These are phyloP conservation scores for Myrmecophaga tridactyla DNA, from an alignment of 2,113 vertebrate genomes.

Conservation along the genomic window DNA sequence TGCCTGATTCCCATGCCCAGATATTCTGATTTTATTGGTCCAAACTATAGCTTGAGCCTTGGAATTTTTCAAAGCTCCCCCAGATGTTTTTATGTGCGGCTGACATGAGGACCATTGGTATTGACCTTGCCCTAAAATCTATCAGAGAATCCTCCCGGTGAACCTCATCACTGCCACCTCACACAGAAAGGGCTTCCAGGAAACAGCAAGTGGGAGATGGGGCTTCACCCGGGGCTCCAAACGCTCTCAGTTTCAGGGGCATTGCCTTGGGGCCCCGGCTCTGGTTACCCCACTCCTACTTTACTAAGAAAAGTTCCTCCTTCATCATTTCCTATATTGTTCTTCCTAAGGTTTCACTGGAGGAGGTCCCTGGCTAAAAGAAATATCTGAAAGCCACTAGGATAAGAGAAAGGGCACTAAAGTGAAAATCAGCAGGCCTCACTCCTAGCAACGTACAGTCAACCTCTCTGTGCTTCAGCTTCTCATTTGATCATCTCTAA, in stretches of 20 bases:
- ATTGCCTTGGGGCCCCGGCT: not conserved
- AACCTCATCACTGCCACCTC: not conserved
- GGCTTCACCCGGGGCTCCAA: not conserved
- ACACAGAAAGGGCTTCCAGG: not conserved
- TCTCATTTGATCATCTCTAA: not conserved
- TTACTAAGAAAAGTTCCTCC: not conserved
- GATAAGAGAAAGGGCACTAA: not conserved
- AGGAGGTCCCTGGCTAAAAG: slow-evolving; percentile 10
- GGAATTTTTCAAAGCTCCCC: not conserved
- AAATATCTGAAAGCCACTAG: slow-evolving; percentile 37
- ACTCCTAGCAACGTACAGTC: not conserved
- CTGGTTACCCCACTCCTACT: not conserved
- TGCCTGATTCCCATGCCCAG: not conserved
- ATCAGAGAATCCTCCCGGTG: no score
- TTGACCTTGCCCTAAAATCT: not conserved
- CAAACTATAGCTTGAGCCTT: not conserved
- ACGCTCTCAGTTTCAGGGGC: not conserved
- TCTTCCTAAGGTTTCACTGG: slow-evolving; percentile 14
- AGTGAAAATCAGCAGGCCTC: not conserved
- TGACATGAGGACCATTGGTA: not conserved
- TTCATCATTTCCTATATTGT: not conserved
- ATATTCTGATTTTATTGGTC: not conserved
- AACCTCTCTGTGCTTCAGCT: slow-evolving; percentile 8
- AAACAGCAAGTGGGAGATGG: rapidly evolving
- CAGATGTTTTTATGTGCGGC: not conserved